A percentile compares a stretch with the other conserved stretches of the same genome.
phyloP scores from a whole-genome alignment of 1,140 invertebrate species.

The Drosophila mojavensis region DNA sequence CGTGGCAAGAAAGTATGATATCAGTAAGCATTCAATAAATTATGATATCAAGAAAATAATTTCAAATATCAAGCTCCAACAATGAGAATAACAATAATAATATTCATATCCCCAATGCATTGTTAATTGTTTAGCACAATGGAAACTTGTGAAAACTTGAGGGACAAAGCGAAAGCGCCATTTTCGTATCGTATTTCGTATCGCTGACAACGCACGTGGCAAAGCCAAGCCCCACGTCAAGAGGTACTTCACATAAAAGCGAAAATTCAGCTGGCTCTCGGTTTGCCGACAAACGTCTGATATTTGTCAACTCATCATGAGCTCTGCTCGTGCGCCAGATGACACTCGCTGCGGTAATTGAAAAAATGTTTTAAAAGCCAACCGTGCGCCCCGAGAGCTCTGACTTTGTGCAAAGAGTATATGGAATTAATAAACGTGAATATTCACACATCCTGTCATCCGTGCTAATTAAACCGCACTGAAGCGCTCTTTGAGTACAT shows the following conservation, averaged over 20 bases:
- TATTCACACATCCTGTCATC: conserved; percentile 16
- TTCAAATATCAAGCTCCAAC: no score
- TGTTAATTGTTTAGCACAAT: background rate
- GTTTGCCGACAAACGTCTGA: conserved; percentile 3
- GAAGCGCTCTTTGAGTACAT: background rate
- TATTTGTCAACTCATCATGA: conserved; percentile 18
- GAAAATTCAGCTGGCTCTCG: conserved; percentile 3
- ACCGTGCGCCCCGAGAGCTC: background rate
- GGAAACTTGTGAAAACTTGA: background rate
- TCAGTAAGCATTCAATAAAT: no score
- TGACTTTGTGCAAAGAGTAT: conserved; percentile 2
- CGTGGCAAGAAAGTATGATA: no score
- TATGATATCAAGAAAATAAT: no score
- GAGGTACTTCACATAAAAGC: background rate
- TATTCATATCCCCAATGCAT: background rate
- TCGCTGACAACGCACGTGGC: no score
- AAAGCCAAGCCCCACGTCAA: no score
- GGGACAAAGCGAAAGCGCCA: background rate
- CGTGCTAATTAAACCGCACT: conserved; percentile 59
- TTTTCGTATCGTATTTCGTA: background rate
- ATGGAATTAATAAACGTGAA: conserved; percentile 22
- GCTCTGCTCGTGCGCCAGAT: conserved; percentile 13
- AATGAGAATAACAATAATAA: background rate
- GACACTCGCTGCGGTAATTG: conserved; percentile 29
- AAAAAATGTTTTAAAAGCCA: conserved; percentile 36